Conservation (phyloP, 1,140 invertebrate species). For the Ectropis grisescens region DNA sequence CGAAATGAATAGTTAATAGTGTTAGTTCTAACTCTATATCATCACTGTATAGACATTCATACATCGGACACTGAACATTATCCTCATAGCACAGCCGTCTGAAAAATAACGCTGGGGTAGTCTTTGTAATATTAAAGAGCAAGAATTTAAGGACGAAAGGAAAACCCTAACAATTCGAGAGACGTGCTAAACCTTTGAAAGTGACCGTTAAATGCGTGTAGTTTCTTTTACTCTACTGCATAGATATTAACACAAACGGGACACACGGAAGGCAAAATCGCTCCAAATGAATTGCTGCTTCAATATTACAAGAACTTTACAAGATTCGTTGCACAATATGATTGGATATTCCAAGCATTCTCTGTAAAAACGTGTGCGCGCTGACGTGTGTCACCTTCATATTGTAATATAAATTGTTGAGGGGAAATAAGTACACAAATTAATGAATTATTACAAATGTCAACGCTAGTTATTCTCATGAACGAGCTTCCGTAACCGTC, state of each 20-base stretch:
- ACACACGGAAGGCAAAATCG: conserved; percentile 59
- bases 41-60: conserved; percentile 64
- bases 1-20: conserved; percentile 51
- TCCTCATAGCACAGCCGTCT: conserved; percentile 66
- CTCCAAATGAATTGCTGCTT: conserved; percentile 61
- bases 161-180: too few relatives aligned
- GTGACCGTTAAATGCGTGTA: conserved; percentile 37
- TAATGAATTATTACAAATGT: conserved; percentile 12
- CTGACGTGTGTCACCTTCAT: conserved; percentile 66
- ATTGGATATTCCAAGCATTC: conserved; percentile 68
- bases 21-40: conserved; percentile 60
- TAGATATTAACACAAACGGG: conserved; percentile 39
- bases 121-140: conserved; percentile 69
- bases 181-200: too few relatives aligned
- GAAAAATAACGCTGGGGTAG: conserved; percentile 58
- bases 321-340: conserved; percentile 70
- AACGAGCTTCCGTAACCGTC: conserved; percentile 48
- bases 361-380: conserved; percentile 47
- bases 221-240: conserved; percentile 52
- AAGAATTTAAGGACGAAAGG: not conserved
- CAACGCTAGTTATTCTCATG: conserved; percentile 31
- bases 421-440: conserved; percentile 17
- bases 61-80: conserved; percentile 59
- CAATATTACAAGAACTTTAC: conserved; percentile 69
- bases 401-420: conserved; percentile 43